A percentile compares a stretch with the other conserved stretches of the same genome.
phyloP scores from a whole-genome alignment of 2,113 vertebrate species.

The Ardeotis arabs region DNA sequence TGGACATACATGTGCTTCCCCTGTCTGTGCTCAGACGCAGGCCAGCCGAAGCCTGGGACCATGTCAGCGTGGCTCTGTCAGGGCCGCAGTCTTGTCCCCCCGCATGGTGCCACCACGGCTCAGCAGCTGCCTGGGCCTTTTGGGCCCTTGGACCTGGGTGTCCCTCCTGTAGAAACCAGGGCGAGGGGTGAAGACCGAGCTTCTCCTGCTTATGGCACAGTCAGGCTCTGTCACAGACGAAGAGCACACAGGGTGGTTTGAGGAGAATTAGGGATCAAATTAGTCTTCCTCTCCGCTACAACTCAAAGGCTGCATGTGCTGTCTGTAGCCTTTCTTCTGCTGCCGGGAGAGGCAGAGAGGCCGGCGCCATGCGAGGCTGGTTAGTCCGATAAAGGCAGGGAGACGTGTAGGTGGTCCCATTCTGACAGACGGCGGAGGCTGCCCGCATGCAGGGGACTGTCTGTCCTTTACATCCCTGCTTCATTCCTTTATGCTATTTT shows the following conservation, averaged over 20 bases:
- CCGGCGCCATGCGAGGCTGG: neutral
- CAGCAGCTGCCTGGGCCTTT: neutral
- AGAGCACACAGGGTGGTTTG: neutral
- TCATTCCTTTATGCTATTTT: neutral
- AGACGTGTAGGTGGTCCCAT: neutral
- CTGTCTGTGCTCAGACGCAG: fast-evolving
- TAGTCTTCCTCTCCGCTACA: neutral
- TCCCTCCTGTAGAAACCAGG: neutral
- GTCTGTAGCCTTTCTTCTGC: neutral
- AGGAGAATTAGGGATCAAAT: neutral
- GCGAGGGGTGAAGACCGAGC: fast-evolving
- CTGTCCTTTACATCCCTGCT: neutral
- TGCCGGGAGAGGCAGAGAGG: neutral
- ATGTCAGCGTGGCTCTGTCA: fast-evolving
- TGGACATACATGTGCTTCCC: neutral
- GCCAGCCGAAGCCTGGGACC: neutral
- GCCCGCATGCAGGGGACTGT: fast-evolving
- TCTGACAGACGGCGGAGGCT: neutral
- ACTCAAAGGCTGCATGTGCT: neutral
- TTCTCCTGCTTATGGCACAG: neutral
- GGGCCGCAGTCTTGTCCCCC: neutral
- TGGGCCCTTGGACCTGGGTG: neutral
- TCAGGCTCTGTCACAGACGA: neutral
- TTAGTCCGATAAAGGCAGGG: neutral
- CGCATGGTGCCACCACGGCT: fast-evolving